Percentiles rank a stretch among this genome's conserved stretches.
These are phyloP conservation scores for Himalopsyche anomala DNA, from an alignment of 2,888 invertebrate genomes.

Conservation along the genomic window DNA sequence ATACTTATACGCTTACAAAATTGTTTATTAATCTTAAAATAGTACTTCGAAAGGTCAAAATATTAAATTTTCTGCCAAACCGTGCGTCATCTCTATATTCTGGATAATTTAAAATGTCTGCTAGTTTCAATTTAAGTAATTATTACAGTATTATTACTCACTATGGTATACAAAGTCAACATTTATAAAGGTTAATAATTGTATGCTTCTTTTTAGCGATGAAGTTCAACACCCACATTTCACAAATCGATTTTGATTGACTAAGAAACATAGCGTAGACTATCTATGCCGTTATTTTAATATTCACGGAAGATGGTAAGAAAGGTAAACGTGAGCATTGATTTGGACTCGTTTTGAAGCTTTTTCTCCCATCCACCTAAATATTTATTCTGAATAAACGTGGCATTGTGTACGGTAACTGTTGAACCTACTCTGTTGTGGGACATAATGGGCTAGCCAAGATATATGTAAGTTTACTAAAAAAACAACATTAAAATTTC, in stretches of 20 bases:
- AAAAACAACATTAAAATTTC: too few species aligned
- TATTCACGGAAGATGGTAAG: background rate
- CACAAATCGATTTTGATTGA: background rate
- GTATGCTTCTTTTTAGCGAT: too few species aligned
- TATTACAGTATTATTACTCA: too few species aligned
- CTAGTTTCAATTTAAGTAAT: too few species aligned
- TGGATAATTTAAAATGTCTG: too few species aligned
- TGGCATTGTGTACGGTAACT: background rate
- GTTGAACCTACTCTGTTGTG: background rate
- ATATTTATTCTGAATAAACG: background rate
- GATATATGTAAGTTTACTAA: background rate
- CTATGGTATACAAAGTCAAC: too few species aligned
- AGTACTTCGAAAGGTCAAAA: too few species aligned
- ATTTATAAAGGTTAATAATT: too few species aligned
- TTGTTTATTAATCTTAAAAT: too few species aligned
- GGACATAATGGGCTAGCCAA: background rate
- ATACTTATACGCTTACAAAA: too few species aligned
- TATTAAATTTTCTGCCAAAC: too few species aligned
- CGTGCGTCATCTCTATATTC: too few species aligned
- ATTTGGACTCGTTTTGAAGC: conserved; percentile 8
- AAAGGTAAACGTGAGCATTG: background rate
- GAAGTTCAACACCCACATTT: background rate
- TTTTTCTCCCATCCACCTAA: conserved; percentile 3
- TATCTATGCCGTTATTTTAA: background rate
- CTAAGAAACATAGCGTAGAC: background rate